Base-by-base conservation (phyloP, 2,888 invertebrate species). In the Euzetes globulus region DNA sequence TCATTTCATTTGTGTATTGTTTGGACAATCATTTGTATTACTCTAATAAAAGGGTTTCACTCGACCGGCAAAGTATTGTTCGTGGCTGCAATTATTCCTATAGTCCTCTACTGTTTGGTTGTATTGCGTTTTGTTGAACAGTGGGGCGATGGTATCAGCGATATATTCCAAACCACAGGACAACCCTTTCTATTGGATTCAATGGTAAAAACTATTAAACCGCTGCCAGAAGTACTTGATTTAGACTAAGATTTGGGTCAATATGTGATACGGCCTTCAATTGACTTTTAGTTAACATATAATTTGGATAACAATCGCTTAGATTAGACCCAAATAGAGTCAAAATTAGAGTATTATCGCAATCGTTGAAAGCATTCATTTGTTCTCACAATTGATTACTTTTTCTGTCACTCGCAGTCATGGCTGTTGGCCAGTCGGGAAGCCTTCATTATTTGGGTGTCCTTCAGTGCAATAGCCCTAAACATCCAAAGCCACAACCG, bases 401-500 rank as follows among this genome's bases (percentile, higher is more conserved):
- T 71, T 73, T 78, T 85, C 33, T 33, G 33, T 33, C 86, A 33
- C 33, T 17, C 84, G 91, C 25, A 79, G 88, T 89, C 92, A 78
- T 94, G 94, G 94, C 86, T 90, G 33, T 91, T 93, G 0, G 94
- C 94, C 0, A 90, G 91, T 22, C 90, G 92, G 81, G 94, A 94
- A 83, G 89, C 89, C 0, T 94, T 94, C 81, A 86, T 93, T 72
- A 91, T 91, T 0, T 92, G 94, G 94, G 92, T 92, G 1, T 83
- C 93, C 11, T 84, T 93, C 29, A 91, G 91, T 13, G 89, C 90
- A 0, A 89, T 90, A 75, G 86, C 90, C 74, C 91, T 91, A 89
- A 91, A 91, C 82, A 78, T 79, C 71, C 78, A 79, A n/a, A 79
- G 80, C 71, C 81, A 81, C 70, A 80, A 80, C 72, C 79, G 79